These are phyloP conservation scores for Polyergus mexicanus DNA, from an alignment of 1,140 invertebrate species.

Conservation along the genomic window DNA sequence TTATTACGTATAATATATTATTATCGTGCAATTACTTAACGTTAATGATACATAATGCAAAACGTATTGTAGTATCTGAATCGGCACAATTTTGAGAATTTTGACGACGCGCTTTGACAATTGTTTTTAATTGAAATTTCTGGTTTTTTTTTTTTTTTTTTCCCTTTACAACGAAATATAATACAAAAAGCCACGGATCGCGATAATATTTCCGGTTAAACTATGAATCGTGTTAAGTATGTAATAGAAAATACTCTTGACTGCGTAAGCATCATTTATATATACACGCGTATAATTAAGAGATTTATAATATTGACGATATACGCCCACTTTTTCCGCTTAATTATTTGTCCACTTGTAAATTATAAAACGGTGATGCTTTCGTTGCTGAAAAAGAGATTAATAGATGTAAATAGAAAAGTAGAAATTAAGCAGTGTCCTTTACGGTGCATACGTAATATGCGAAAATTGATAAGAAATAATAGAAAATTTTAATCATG, in stretches of 20 bases:
- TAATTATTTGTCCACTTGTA: too few relatives aligned
- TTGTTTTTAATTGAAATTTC: background rate
- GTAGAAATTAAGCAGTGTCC: too few relatives aligned
- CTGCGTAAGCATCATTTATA: too few relatives aligned
- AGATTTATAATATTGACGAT: too few relatives aligned
- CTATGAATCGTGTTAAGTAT: background rate
- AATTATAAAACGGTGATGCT: too few relatives aligned
- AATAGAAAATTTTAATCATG: too few relatives aligned
- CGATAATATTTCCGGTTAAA: background rate
- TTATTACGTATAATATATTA: background rate
- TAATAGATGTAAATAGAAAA: too few relatives aligned
- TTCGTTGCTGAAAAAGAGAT: too few relatives aligned
- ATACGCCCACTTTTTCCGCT: too few relatives aligned
- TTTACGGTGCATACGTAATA: too few relatives aligned
- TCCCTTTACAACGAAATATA: background rate
- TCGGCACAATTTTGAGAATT: background rate
- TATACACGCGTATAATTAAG: too few relatives aligned
- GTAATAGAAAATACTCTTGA: background rate
- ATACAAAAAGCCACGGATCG: background rate
- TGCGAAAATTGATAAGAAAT: too few relatives aligned
- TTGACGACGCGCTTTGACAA: background rate
- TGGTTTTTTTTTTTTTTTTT: background rate
- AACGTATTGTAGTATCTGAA: background rate
- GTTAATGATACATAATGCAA: background rate
- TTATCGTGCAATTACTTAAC: slow-evolving; percentile 19